Evolutionary conservation across 2,113 vertebrate genomes (phyloP), one percentile per base, ranked within the genome.

Genomic region (Dromiciops gliroides): DNA sequence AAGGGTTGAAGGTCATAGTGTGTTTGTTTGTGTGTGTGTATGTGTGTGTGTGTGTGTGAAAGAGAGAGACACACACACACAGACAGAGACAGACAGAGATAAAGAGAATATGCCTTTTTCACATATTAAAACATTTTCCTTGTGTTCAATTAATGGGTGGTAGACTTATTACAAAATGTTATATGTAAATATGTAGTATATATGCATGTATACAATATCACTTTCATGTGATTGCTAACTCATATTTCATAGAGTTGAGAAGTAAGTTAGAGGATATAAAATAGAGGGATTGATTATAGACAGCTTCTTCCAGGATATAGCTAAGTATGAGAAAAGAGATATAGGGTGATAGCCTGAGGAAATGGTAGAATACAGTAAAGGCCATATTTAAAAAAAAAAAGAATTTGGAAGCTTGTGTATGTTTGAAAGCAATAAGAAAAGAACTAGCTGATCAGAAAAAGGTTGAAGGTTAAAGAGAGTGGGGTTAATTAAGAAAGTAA

Each of bases 1-100:
- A 96, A 91, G 50, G 90, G 94, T 94, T 96, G 96, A 56, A 88
- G 94, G 95, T 95, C 95, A 94, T 90, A 92, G 44, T 93, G 51
- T 51, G 51, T 51, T 4, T 53, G 52, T 98, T 95, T 89, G 50
- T 88, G 51, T 50, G 50, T 50, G 50, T 50, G 50, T 50, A 11
- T 50, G 50, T 50, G 50, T 50, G 50, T 50, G 50, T 50, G 50
- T 50, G 50, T 50, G 50, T 50, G 50, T 50, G 51, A 94, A 56
- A 52, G 93, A 91, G 95, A 0, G 0, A 91, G 56, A 89, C 1
- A 31, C 8, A 95, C 48, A 3, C 56, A 94, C 96, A 96, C 37
- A 92, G 48, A 92, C 93, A 93, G 75, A 25, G 51, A 25, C 0
- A 0, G 94, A 8, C 83, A 95, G 49, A 51, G 89, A 50, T 93